phyloP scores from a whole-genome alignment of 2,888 invertebrate genomes.

The Papilio gigon region DNA sequence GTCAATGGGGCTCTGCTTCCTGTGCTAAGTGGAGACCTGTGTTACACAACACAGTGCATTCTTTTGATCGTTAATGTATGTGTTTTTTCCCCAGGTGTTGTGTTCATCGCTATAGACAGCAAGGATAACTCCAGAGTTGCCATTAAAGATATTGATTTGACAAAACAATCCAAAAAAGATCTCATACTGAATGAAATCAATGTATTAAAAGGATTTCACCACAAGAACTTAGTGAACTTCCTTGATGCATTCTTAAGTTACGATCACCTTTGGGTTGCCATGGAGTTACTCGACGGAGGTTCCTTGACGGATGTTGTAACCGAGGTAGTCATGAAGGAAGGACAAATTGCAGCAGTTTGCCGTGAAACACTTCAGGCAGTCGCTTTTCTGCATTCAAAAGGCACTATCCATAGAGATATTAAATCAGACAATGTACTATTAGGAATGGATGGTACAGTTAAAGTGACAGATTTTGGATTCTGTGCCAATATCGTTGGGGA shows the following conservation, averaged over 20 bases:
- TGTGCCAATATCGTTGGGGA: constrained; percentile 98
- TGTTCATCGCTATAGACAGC: constrained; percentile 93
- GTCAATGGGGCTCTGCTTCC: too few species aligned
- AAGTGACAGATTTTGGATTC: constrained; percentile 98
- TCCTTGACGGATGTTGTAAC: constrained; percentile 98
- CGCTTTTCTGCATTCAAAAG: constrained; percentile 93
- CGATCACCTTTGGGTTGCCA: constrained; percentile 97
- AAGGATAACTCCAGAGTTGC: constrained; percentile 90
- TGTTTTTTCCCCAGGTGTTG: constrained; percentile 85
- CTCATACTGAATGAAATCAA: constrained; percentile 97
- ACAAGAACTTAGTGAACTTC: constrained; percentile 97
- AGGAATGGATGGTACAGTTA: constrained; percentile 95
- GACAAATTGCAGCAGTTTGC: constrained; percentile 97
- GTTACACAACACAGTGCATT: too few species aligned
- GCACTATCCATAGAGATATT: constrained; percentile 97
- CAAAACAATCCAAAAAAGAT: constrained; percentile 97
- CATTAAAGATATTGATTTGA: constrained; percentile 97
- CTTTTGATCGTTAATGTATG: not conserved
- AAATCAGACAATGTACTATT: constrained; percentile 98
- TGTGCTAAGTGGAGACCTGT: too few species aligned
- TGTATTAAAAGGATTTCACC: constrained; percentile 94
- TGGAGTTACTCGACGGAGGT: constrained; percentile 97
- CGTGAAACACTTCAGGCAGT: constrained; percentile 92
- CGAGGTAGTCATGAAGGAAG: constrained; percentile 98
- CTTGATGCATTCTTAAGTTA: constrained; percentile 95